phyloP scores from a whole-genome alignment of 2,797 vertebrate species.

The Myripristis murdjan region DNA sequence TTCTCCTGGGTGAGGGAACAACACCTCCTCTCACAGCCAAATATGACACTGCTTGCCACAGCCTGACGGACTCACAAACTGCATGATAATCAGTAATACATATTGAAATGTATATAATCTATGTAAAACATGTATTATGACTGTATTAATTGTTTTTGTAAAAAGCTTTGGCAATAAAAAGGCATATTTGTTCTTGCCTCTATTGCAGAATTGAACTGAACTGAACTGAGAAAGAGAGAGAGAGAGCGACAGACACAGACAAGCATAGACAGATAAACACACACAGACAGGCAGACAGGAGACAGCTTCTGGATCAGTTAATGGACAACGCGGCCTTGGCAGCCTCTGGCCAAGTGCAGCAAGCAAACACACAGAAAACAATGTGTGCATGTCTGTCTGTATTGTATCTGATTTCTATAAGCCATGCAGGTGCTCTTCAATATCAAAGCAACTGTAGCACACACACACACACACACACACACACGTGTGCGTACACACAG shows the following conservation, averaged over 20 bases:
- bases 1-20: too few species aligned
- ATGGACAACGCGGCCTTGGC: not conserved
- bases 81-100: too few species aligned
- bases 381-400: constrained; percentile 18
- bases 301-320: not conserved
- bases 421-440: constrained; percentile 25
- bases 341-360: constrained; percentile 7
- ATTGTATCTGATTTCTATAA: constrained; percentile 45
- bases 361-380: constrained; percentile 22
- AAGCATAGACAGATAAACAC: not conserved
- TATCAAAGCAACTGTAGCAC: constrained; percentile 39
- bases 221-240: not conserved
- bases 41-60: too few species aligned
- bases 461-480: constrained; percentile 1
- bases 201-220: too few species aligned
- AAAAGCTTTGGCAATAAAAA: too few species aligned
- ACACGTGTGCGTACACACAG: not conserved
- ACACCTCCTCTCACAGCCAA: too few species aligned
- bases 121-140: too few species aligned
- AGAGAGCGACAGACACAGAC: not conserved
- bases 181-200: too few species aligned
- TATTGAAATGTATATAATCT: too few species aligned
- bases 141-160: too few species aligned
- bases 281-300: not conserved
- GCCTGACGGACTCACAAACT: too few species aligned